phyloP scores from a whole-genome alignment of 2,888 invertebrate species.

The Pseudanteris insignis region DNA sequence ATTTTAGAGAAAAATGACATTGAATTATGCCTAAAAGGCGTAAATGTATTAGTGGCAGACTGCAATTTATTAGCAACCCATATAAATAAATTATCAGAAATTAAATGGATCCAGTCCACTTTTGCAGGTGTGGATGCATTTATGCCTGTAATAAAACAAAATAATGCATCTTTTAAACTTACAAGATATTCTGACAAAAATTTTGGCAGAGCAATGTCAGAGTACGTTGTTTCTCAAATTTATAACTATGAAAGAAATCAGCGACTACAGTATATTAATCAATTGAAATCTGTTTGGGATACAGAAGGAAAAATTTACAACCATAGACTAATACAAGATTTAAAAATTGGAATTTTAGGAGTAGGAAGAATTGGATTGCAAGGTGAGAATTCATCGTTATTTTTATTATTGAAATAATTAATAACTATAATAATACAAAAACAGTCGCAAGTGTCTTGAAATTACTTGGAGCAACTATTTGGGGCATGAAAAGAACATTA shows the following conservation, averaged over 20 bases:
- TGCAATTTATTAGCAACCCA: constrained; percentile 63
- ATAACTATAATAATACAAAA: constrained; percentile 13
- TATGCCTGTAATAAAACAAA: constrained; percentile 50
- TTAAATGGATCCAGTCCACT: constrained; percentile 67
- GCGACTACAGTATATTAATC: constrained; percentile 60
- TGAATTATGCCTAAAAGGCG: constrained; percentile 32
- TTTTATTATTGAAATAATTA: constrained; percentile 11
- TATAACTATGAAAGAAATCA: constrained; percentile 67
- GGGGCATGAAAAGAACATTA: constrained; percentile 59
- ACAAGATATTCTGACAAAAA: constrained; percentile 66
- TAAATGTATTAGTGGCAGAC: constrained; percentile 66
- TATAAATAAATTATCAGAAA: constrained; percentile 59
- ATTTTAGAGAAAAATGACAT: too few species aligned
- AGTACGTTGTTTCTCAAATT: constrained; percentile 68
- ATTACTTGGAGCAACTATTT: constrained; percentile 66
- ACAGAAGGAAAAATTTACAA: constrained; percentile 58
- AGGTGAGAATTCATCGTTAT: too few species aligned
- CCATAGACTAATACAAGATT: constrained; percentile 65
- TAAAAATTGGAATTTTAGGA: constrained; percentile 70
- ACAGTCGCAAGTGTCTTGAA: constrained; percentile 68
- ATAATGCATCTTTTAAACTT: constrained; percentile 55
- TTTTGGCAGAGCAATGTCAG: constrained; percentile 68
- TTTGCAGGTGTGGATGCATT: constrained; percentile 67
- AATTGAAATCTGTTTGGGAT: constrained; percentile 59
- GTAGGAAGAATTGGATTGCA: constrained; percentile 69